Percentiles rank a stretch among this genome's conserved stretches.
phyloP scores from a whole-genome alignment of 2,797 vertebrate species.

The Oreonectes daqikongensis region DNA sequence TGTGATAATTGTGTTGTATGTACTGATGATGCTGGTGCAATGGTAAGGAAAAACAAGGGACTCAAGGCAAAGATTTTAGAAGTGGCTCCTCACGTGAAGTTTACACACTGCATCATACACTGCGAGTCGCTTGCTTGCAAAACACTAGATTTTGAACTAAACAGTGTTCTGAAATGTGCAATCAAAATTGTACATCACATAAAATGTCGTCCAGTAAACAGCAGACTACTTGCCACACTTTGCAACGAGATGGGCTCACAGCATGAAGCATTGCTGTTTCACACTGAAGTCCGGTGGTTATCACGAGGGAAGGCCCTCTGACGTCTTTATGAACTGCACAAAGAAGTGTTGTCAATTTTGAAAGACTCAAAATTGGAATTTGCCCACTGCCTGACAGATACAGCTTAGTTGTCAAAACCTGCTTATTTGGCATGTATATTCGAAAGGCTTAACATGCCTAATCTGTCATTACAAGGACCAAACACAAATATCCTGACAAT shows the following conservation, averaged over 20 bases:
- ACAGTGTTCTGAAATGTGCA: no score
- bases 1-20: no score
- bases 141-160: neutral
- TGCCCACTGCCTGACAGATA: neutral
- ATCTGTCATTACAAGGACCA: no score
- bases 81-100: neutral
- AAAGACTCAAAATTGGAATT: neutral
- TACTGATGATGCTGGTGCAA: no score
- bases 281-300: neutral
- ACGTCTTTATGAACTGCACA: neutral
- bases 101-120: neutral
- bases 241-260: neutral
- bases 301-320: neutral
- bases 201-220: neutral
- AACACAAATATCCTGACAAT: no score
- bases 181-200: neutral
- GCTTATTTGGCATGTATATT: constrained; percentile 3
- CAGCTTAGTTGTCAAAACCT: neutral
- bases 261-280: neutral
- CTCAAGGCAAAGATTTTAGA: no score
- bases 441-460: neutral
- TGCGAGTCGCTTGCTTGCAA: neutral
- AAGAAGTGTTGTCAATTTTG: no score
- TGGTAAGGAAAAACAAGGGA: no score
- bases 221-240: no score